Conservation (phyloP, 2,888 invertebrate genomes). For the Allygus modestus region DNA sequence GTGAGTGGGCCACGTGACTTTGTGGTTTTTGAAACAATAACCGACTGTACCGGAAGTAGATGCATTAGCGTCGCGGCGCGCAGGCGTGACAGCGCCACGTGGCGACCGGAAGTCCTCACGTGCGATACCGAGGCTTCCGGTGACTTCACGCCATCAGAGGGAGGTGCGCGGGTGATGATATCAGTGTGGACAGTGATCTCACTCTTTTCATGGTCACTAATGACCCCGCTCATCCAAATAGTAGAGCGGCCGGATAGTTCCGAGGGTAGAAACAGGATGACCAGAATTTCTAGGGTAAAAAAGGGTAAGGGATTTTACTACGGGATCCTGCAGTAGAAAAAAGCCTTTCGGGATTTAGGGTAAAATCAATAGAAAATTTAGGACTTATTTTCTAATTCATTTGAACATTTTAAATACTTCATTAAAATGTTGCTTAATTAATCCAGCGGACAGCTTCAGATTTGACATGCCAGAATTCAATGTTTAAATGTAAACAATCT, state of each 20-base stretch:
- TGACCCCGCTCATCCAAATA: neutral
- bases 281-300: too few species aligned
- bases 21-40: constrained; percentile 46
- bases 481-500: too few species aligned
- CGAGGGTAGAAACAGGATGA: too few species aligned
- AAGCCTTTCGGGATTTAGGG: too few species aligned
- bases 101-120: constrained; percentile 58
- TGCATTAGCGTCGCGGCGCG: constrained; percentile 41
- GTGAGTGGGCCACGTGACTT: constrained; percentile 28
- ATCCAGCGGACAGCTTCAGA: too few species aligned
- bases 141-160: constrained; percentile 40
- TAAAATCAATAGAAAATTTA: too few species aligned
- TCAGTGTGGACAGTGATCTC: constrained; percentile 26
- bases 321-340: too few species aligned
- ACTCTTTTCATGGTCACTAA: constrained; percentile 12
- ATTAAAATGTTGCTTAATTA: too few species aligned
- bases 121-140: constrained; percentile 53
- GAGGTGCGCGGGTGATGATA: constrained; percentile 19
- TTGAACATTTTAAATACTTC: too few species aligned
- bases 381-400: too few species aligned
- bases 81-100: constrained; percentile 50
- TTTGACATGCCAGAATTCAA: too few species aligned
- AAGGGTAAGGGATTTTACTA: too few species aligned
- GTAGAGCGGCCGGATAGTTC: neutral
- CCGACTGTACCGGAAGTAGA: constrained; percentile 21